Evolutionary conservation across 1,140 invertebrate species (phyloP), one percentile per base, ranked within the genome.

Genomic region (Cydia strobilella): DNA sequence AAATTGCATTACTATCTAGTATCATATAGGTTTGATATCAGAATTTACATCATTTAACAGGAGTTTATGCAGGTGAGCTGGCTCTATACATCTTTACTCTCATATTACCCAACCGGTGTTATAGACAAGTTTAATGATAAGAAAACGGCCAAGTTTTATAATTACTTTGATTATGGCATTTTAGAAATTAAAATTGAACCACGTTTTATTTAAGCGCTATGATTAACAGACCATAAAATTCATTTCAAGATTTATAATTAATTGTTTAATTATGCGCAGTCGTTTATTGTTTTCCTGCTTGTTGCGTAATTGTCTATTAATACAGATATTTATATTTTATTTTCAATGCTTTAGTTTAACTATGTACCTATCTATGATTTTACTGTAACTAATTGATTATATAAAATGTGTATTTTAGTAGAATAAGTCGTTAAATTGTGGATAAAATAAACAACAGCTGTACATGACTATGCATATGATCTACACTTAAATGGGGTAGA

Each of bases 221-320:
- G 27, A 66, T 66, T 31, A 66, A 31, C 23, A 66, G 27, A 25
- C 3, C 63, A 66, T 66, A 66, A 31, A 66, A 35, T 31, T 63
- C 6, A 63, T 31, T 31, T n/a, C 27, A 15, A 27, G 23, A 66
- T 66, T 31, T n/a, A 66, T 69, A 39, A 69, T 69, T 39, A 39
- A 69, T 39, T 51, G 48, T n/a, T 18, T 69, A 39, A 69, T 69
- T 39, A 18, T n/a, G 31, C 31, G 18, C 23, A 69, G 27, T 42
- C n/a, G 23, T 69, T 69, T 35, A 69, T 69, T 69, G 65, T 69
- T 69, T 69, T 39, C 31, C 65, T 69, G n/a, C n/a, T n/a, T 51
- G 31, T 69, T 69, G 18, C 31, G 63, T 65, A 65, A 39, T 18
- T 39, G 27, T 35, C 13, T 69, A 18, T 39, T 39, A 69, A 51